Percentiles rank a stretch among this genome's conserved stretches.
phyloP scores from a whole-genome alignment of 2,888 invertebrate species.

The Zaprionus lineosus region DNA sequence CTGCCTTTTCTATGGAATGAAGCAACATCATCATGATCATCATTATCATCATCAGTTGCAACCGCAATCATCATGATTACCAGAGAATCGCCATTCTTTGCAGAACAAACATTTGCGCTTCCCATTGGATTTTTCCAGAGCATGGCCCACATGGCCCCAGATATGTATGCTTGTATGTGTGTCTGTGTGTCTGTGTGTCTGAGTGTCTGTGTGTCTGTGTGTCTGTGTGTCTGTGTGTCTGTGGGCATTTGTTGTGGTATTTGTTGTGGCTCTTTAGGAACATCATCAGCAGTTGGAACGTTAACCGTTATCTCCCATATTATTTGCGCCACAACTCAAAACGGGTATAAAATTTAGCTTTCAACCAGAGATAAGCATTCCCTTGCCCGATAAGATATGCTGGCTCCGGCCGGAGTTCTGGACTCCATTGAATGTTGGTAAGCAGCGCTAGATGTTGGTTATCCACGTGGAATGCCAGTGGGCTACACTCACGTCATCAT shows the following conservation, averaged over 20 bases:
- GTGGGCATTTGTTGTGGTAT: too few species aligned
- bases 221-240: conserved; percentile 12
- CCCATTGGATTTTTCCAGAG: conserved; percentile 10
- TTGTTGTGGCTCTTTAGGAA: too few species aligned
- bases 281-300: neutral
- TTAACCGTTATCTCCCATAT: conserved; percentile 56
- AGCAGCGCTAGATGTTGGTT: neutral
- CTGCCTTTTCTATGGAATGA: too few species aligned
- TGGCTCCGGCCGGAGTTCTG: conserved; percentile 2
- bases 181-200: too few species aligned
- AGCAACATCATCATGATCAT: too few species aligned
- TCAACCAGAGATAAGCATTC: conserved; percentile 54
- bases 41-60: too few species aligned
- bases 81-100: conserved; percentile 60
- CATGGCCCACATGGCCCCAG: conserved; percentile 8
- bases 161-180: too few species aligned
- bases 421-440: conserved; percentile 14
- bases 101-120: conserved; percentile 51
- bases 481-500: too few species aligned
- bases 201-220: conserved; percentile 2
- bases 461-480: conserved; percentile 38
- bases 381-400: conserved; percentile 48
- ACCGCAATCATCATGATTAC: too few species aligned
- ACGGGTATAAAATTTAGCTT: conserved; percentile 59
- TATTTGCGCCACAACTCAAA: conserved; percentile 59